These are phyloP conservation scores for Perccottus glenii DNA, from an alignment of 2,113 vertebrate species.

Conservation along the genomic window DNA sequence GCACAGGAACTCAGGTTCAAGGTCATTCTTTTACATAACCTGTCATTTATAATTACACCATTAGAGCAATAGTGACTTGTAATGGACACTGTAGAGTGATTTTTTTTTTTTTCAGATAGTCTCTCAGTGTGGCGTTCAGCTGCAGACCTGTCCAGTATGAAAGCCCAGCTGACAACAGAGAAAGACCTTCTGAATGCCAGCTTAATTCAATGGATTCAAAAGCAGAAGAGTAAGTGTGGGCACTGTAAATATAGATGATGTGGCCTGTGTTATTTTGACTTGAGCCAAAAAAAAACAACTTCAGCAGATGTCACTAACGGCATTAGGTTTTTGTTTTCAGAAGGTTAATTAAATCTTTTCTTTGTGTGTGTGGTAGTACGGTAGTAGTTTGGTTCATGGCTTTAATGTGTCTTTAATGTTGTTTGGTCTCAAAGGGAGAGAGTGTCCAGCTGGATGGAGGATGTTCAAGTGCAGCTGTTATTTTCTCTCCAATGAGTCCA, in stretches of 20 bases:
- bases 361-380: neutral
- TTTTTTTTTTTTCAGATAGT: constrained; percentile 5
- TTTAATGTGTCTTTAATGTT: neutral
- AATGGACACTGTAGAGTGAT: neutral
- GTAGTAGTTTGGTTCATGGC: neutral
- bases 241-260: neutral
- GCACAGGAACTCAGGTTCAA: too few species aligned
- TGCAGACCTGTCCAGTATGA: neutral
- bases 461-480: constrained; percentile 30
- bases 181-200: constrained; percentile 18
- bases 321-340: neutral
- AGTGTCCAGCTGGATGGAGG: constrained; percentile 33
- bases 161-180: constrained; percentile 12
- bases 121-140: neutral
- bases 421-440: constrained; percentile 5
- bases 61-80: too few species aligned
- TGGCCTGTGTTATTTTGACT: neutral
- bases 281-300: neutral
- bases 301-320: neutral
- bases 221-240: constrained; percentile 32
- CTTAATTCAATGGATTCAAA: neutral
- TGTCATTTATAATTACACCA: too few species aligned
- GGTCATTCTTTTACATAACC: too few species aligned
- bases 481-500: constrained; percentile 5
- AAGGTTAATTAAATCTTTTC: neutral